phyloP scores from a whole-genome alignment of 2,888 invertebrate genomes.

The Melinopterus prodromus region DNA sequence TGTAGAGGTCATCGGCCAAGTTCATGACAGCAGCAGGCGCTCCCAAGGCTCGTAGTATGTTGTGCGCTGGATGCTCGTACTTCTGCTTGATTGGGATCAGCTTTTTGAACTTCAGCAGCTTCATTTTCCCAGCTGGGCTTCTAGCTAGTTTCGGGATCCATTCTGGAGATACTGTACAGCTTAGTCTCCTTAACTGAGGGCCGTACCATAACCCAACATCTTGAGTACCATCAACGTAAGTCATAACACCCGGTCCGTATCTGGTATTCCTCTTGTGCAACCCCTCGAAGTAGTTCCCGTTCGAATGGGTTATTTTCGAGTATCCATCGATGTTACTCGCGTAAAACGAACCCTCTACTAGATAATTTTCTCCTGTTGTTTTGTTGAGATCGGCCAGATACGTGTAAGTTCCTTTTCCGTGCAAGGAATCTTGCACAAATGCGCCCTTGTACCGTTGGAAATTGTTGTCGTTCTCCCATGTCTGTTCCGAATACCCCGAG shows the following conservation, averaged over 20 bases:
- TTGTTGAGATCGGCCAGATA: slow-evolving; percentile 46
- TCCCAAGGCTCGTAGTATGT: slow-evolving; percentile 45
- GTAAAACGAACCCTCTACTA: slow-evolving; percentile 64
- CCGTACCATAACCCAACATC: slow-evolving; percentile 68
- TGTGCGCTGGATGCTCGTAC: slow-evolving; percentile 41
- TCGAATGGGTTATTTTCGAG: slow-evolving; percentile 63
- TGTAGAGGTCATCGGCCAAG: slow-evolving; percentile 47
- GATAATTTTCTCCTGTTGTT: slow-evolving; percentile 28
- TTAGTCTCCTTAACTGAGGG: slow-evolving; percentile 60
- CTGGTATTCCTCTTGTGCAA: slow-evolving; percentile 63
- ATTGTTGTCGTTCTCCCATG: slow-evolving; percentile 36
- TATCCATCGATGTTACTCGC: slow-evolving; percentile 66
- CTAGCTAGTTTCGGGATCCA: slow-evolving; percentile 50
- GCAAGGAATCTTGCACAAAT: slow-evolving; percentile 62
- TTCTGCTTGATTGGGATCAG: slow-evolving; percentile 49
- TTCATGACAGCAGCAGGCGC: slow-evolving; percentile 43
- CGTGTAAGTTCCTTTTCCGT: slow-evolving; percentile 63
- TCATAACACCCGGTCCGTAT: slow-evolving; percentile 67
- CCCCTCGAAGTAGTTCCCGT: slow-evolving; percentile 60
- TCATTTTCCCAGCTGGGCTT: slow-evolving; percentile 49
- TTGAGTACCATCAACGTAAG: slow-evolving; percentile 58
- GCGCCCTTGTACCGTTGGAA: slow-evolving; percentile 61
- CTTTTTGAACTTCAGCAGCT: slow-evolving; percentile 52
- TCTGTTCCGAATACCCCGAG: slow-evolving; percentile 38
- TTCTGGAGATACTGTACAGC: slow-evolving; percentile 44